phyloP scores from a whole-genome alignment of 2,113 vertebrate genomes.

The Grammomys dolichurus region DNA sequence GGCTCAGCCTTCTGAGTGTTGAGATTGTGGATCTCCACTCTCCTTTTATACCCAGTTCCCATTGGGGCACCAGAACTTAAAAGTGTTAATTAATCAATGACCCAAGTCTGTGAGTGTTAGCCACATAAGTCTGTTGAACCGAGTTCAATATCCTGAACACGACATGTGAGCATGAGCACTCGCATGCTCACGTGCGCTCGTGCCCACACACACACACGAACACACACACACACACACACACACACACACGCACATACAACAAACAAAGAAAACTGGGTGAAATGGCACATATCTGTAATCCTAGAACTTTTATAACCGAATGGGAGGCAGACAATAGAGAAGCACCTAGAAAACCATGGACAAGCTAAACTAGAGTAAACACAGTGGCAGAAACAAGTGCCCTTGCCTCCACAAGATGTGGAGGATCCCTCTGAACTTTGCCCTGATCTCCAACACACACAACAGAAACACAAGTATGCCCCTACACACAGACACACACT shows the following conservation, averaged over 20 bases:
- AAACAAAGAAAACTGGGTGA: no score
- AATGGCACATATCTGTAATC: no score
- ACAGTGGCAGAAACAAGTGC: background rate
- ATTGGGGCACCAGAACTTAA: background rate
- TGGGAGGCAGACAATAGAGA: background rate
- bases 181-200: no score
- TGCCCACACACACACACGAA: no score
- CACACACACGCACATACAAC: background rate
- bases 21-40: background rate
- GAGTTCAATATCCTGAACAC: background rate
- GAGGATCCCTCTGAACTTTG: background rate
- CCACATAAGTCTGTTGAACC: background rate
- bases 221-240: background rate
- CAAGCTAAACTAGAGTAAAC: background rate
- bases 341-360: background rate
- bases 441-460: background rate
- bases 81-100: background rate
- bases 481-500: no score
- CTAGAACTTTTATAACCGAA: background rate
- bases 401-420: no score
- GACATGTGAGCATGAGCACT: no score
- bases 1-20: background rate
- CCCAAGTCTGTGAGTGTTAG: background rate
- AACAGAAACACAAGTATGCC: background rate
- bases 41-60: background rate